Conservation (phyloP, 2,113 vertebrate genomes). For the Leucoraja erinaceus region DNA sequence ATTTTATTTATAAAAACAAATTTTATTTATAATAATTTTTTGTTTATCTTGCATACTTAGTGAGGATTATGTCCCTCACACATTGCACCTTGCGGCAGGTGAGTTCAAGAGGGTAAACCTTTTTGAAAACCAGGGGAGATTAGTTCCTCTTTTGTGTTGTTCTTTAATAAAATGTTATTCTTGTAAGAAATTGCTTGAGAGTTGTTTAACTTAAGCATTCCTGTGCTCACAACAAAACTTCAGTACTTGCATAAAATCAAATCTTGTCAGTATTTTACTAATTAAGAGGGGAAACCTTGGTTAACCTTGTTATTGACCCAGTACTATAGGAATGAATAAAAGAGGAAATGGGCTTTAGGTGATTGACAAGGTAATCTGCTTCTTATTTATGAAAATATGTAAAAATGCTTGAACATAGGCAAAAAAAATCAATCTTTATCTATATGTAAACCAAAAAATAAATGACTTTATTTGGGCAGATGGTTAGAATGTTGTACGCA, state of each 20-base stretch:
- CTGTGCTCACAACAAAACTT: constrained; percentile 30
- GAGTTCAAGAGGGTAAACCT: not conserved
- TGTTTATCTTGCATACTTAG: not conserved
- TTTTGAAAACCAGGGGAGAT: not conserved
- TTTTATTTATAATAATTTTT: not conserved
- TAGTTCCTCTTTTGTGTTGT: not conserved
- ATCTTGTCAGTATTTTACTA: constrained; percentile 32
- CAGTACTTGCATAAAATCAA: constrained; percentile 24
- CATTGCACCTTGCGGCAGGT: not conserved
- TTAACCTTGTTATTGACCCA: constrained; percentile 38
- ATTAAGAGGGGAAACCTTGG: constrained; percentile 20
- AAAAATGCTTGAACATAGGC: constrained; percentile 29
- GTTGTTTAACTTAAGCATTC: constrained; percentile 29
- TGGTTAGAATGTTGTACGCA: not conserved
- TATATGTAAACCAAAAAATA: not conserved
- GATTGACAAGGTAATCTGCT: constrained; percentile 39
- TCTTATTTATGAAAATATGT: constrained; percentile 38
- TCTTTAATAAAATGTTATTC: not conserved
- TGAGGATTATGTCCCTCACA: not conserved
- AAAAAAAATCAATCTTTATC: constrained; percentile 25
- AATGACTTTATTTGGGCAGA: not conserved
- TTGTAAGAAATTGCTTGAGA: not conserved
- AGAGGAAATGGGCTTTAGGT: constrained; percentile 35
- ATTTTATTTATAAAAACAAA: not conserved
- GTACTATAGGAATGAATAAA: constrained; percentile 27